Evolutionary conservation across 2,113 vertebrate genomes (phyloP), one percentile per base, ranked within the genome.

Genomic region (Myotis yumanensis): DNA sequence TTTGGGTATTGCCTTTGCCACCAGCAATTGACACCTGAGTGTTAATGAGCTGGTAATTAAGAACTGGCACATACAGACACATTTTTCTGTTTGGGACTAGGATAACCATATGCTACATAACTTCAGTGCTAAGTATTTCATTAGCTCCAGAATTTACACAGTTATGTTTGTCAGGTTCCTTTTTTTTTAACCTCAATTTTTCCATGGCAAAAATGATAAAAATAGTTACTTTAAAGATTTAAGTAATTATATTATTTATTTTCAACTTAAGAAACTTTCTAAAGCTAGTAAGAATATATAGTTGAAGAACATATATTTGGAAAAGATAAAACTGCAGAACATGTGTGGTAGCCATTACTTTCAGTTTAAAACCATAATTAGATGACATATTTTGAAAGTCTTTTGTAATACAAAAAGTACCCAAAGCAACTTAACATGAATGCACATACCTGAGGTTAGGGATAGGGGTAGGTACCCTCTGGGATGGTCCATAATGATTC

Each of bases 1-100:
- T 97, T 95, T 98, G 98, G 98, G 98, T 98, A 98, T 98, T 98
- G 98, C 98, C 97, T 98, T 98, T 98, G 98, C 98, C 98, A 98
- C 98, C 97, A 98, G 98, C 98, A 99, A 98, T 98, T 98, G 98
- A 98, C 98, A 99, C 98, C 98, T 99, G 98, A 98, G 98, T 98
- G 98, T 98, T 99, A 99, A 99, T 98, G 98, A 99, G 98, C 97
- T 98, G 98, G 97, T 99, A 98, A 99, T 99, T 99, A 98, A 98
- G 98, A 98, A 97, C 94, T 99, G 98, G 98, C 98, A 98, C 96
- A 98, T 96, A 85, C 97, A 98, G 96, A 96, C 98, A 97, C 97
- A 98, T 97, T 98, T 98, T 97, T 96, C 95, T 98, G 97, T 98
- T 98, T 97, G 98, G 98, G 98, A 98, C 98, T 96, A 96, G 97